Conservation (phyloP, 1,140 invertebrate genomes). For the Micrasema minimum region DNA sequence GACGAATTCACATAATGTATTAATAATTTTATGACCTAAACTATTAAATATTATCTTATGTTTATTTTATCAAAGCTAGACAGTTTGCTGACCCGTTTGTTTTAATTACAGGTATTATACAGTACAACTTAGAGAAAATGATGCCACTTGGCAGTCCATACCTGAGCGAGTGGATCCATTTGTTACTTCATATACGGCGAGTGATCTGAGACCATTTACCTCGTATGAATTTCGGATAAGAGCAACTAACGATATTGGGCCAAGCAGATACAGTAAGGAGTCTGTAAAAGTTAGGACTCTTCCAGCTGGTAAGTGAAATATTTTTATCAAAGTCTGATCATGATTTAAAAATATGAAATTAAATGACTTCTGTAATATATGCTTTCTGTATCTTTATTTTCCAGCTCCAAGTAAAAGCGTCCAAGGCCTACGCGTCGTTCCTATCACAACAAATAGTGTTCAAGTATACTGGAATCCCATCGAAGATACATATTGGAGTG, state of each 20-base stretch:
- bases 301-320: slow-evolving; percentile 73
- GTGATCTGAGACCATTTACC: slow-evolving; percentile 88
- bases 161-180: slow-evolving; percentile 86
- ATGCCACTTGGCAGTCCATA: slow-evolving; percentile 83
- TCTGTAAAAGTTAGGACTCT: slow-evolving; percentile 89
- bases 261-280: slow-evolving; percentile 89
- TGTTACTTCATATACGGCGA: slow-evolving; percentile 84
- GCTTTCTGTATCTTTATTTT: slow-evolving; percentile 53
- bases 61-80: too few relatives aligned
- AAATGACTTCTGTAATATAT: too few relatives aligned
- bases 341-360: too few relatives aligned
- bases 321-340: too few relatives aligned
- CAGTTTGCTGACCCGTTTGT: too few relatives aligned
- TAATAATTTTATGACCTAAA: too few relatives aligned
- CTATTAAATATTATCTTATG: too few relatives aligned
- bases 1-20: too few relatives aligned
- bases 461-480: slow-evolving; percentile 85
- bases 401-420: slow-evolving; percentile 88
- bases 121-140: slow-evolving; percentile 87
- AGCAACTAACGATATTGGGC: slow-evolving; percentile 96
- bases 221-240: slow-evolving; percentile 93
- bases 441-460: slow-evolving; percentile 92
- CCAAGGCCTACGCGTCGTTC: slow-evolving; percentile 84
- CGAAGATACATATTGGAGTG: slow-evolving; percentile 85
- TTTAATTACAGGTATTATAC: slow-evolving; percentile 81